Evolutionary conservation across 2,113 vertebrate species (phyloP), one percentile per base, ranked within the genome.

Genomic region (Leptobrachium ailaonicum): DNA sequence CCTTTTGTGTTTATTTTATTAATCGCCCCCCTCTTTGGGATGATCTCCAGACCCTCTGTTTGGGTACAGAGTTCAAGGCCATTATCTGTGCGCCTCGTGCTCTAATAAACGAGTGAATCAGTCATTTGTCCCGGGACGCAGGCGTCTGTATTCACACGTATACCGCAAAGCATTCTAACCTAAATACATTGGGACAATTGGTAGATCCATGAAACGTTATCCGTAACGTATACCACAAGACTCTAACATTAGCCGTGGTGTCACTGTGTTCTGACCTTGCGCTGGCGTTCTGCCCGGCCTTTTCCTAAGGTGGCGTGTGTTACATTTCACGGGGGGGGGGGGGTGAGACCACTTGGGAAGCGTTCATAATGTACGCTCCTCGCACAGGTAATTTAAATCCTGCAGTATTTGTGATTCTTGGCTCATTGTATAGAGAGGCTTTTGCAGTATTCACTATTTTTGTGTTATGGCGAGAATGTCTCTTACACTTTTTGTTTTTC

Each of bases 191-290:
- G 56, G 43, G 42, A 47, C 42, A 44, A 44, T 66, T 66, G 66
- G 63, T 69, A 41, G 70, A 71, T 41, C 45, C 32, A 12, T 71
- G 60, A 79, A 79, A 79, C 63, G 69, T 71, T 66, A 79, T 72
- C 9, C 42, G 77, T 79, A 72, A 79, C 9, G 11, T n/a, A 79
- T 72, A 54, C 77, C 71, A 44, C n/a, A 68, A 45, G 66, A 64
- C 56, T 72, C 77, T 79, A 79, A 72, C 77, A 79, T 79, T 79
- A 79, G 77, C 41, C 44, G 2, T 45, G 54, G 45, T 72, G 77
- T 72, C 77, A 79, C 77, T 69, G 43, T 3, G 77, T 6, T 6
- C 69, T 72, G 77, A 79, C 77, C 77, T 72, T 54, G 63, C 58
- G 47, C 69, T 79, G 77, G 77, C 58, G 42, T 42, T 9, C 9